Percentiles rank a stretch among this genome's conserved stretches.
phyloP scores from a whole-genome alignment of 2,113 vertebrate species.

The Ictidomys tridecemlineatus region DNA sequence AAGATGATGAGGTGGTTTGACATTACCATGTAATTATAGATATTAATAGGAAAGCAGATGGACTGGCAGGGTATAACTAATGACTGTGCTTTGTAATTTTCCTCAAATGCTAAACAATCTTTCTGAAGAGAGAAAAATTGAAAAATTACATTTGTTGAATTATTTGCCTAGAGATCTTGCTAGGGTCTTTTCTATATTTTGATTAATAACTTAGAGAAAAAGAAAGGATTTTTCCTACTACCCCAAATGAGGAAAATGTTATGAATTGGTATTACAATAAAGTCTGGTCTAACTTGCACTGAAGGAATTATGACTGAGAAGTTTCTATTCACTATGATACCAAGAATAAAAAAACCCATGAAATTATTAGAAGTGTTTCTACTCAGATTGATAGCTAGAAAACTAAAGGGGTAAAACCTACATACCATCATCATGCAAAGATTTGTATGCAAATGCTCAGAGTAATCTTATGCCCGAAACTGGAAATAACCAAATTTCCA shows the following conservation, averaged over 20 bases:
- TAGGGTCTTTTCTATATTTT: conserved; percentile 13
- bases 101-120: not conserved
- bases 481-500: not conserved
- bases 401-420: not conserved
- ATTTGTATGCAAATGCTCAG: not conserved
- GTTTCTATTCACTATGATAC: not conserved
- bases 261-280: not conserved
- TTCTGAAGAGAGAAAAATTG: not conserved
- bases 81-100: not conserved
- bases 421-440: not conserved
- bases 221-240: not conserved
- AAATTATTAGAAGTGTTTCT: not conserved
- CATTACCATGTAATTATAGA: not conserved
- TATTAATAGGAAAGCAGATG: not conserved
- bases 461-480: not conserved
- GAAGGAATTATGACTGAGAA: not conserved
- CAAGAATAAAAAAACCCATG: not conserved
- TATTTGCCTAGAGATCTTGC: not conserved
- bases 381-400: not conserved
- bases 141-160: not conserved
- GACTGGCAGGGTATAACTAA: not conserved
- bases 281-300: not conserved
- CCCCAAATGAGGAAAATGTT: not conserved
- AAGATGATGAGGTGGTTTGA: not conserved
- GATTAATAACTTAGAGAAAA: not conserved